These are phyloP conservation scores for Cricetomys ansorgei DNA, from an alignment of 2,113 vertebrate genomes.

Conservation along the genomic window DNA sequence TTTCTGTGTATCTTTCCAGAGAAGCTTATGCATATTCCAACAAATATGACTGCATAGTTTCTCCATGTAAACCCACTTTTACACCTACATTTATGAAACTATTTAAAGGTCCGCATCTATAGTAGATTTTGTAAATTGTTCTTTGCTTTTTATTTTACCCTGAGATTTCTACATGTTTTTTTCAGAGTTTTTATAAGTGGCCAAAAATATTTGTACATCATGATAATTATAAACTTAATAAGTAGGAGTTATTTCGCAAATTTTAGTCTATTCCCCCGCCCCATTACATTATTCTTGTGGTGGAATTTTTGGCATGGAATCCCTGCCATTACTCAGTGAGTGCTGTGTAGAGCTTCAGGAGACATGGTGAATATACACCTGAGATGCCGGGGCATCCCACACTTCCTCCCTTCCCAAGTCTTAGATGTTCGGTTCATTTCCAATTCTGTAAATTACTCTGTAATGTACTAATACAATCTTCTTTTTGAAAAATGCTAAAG, in stretches of 20 bases:
- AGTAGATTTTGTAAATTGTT: background rate
- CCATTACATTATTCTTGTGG: background rate
- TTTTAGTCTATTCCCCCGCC: background rate
- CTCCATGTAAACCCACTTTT: conserved; percentile 47
- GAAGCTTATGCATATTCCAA: conserved; percentile 12
- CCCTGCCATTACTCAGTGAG: background rate
- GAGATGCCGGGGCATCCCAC: background rate
- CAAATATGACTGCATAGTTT: conserved; percentile 15
- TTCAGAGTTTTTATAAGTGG: conserved; percentile 21
- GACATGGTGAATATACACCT: background rate
- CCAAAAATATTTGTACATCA: background rate
- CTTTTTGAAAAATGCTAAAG: background rate
- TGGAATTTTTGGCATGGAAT: background rate
- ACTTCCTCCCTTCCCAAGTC: background rate
- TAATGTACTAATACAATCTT: background rate
- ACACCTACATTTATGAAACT: background rate
- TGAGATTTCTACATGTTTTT: background rate
- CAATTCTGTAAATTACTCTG: background rate
- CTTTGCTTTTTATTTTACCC: conserved; percentile 41
- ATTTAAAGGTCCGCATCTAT: background rate
- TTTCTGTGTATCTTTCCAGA: background rate
- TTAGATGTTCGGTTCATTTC: background rate
- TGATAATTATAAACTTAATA: background rate
- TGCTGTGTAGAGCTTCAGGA: fast-evolving
- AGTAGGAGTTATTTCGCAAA: background rate